These are phyloP conservation scores for Goniozus legneri DNA, from an alignment of 1,140 invertebrate species.

Conservation along the genomic window DNA sequence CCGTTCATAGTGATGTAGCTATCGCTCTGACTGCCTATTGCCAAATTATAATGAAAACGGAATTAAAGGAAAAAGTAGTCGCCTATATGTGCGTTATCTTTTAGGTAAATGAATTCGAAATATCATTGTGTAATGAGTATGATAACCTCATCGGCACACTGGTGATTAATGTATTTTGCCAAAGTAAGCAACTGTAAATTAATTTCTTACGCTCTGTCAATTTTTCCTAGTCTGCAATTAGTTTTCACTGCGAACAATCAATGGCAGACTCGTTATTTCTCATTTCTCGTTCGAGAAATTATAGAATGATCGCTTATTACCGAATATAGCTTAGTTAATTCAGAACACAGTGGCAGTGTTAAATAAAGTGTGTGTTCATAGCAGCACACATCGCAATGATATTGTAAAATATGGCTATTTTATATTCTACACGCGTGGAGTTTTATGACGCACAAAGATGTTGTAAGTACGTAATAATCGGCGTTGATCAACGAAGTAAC, in stretches of 20 bases:
- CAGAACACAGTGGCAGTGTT: not conserved
- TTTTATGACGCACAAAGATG: not conserved
- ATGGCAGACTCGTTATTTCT: no score
- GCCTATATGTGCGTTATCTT: no score
- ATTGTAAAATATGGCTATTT: not conserved
- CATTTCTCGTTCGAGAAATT: no score
- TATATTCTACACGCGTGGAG: no score
- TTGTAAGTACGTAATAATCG: no score
- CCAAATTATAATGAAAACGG: conserved; percentile 36
- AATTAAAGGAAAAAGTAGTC: conserved; percentile 2
- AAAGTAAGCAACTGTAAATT: conserved; percentile 22
- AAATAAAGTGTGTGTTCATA: not conserved
- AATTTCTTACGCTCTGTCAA: conserved; percentile 1
- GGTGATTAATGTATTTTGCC: conserved; percentile 25
- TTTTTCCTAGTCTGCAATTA: conserved; percentile 20
- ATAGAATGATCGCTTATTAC: no score
- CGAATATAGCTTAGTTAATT: not conserved
- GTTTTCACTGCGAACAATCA: conserved; percentile 11
- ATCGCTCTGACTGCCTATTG: conserved; percentile 47
- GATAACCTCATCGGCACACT: conserved; percentile 7
- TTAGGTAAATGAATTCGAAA: conserved; percentile 9
- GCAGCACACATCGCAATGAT: not conserved
- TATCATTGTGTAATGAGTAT: conserved; percentile 6
- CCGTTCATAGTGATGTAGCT: conserved; percentile 20
- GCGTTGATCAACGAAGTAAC: conserved; percentile 6